phyloP scores from a whole-genome alignment of 2,113 vertebrate genomes.

The Mastomys natalensis region DNA sequence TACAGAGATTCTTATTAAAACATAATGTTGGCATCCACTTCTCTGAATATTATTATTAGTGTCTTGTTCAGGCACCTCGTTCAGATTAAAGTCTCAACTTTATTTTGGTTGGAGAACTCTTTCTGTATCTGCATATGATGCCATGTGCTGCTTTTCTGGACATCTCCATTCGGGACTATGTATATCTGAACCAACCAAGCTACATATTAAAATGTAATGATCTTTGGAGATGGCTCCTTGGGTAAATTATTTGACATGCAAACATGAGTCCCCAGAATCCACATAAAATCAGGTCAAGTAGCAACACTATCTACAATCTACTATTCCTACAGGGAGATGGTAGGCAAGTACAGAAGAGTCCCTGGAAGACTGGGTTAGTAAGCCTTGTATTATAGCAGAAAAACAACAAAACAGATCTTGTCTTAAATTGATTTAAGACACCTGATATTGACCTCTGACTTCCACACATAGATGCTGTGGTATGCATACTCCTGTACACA shows the following conservation, averaged over 20 bases:
- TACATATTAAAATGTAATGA: not conserved
- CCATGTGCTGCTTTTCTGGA: not conserved
- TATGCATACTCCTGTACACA: no score
- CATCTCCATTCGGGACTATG: not conserved
- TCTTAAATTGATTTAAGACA: not conserved
- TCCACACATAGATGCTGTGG: not conserved
- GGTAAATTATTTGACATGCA: not conserved
- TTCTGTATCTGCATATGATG: not conserved
- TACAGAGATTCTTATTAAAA: not conserved
- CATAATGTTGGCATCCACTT: not conserved
- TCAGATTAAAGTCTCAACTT: not conserved
- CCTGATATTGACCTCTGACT: not conserved
- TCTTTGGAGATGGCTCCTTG: not conserved
- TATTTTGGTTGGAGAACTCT: not conserved
- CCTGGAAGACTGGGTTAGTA: no score
- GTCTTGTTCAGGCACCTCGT: not conserved
- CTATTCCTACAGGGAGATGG: not conserved
- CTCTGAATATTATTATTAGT: not conserved
- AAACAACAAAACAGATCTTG: not conserved
- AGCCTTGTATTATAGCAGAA: not conserved
- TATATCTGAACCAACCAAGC: not conserved
- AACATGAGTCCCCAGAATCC: not conserved
- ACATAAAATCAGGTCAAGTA: no score
- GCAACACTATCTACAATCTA: not conserved
- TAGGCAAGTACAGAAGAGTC: not conserved